Percentiles rank a stretch among this genome's conserved stretches.
phyloP scores from a whole-genome alignment of 2,113 vertebrate species.

The Macaca nemestrina region DNA sequence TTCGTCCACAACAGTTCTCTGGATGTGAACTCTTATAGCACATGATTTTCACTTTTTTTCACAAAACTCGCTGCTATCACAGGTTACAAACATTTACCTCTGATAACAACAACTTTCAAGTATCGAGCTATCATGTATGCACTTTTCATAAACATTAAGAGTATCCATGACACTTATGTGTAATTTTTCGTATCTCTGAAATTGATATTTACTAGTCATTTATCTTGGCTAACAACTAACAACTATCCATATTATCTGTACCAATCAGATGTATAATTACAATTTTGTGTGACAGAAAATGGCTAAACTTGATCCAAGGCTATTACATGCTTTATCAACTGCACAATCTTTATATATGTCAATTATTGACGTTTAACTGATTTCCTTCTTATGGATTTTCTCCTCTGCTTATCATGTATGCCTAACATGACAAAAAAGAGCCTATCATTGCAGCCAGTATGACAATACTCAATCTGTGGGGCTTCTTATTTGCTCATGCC shows the following conservation, averaged over 20 bases:
- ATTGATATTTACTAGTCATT: not conserved
- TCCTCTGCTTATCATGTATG: not conserved
- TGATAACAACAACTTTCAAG: not conserved
- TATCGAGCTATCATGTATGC: not conserved
- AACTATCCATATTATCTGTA: not conserved
- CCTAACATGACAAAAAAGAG: not conserved
- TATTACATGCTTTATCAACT: not conserved
- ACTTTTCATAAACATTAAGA: not conserved
- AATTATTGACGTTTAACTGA: not conserved
- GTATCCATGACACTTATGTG: not conserved
- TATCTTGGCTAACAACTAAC: not conserved
- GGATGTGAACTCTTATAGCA: not conserved
- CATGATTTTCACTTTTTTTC: not conserved
- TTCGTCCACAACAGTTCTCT: not conserved
- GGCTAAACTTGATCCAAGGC: not conserved
- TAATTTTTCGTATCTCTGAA: conserved; percentile 42
- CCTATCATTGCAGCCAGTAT: not conserved
- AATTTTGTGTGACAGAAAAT: not conserved
- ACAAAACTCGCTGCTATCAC: not conserved
- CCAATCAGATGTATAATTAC: not conserved
- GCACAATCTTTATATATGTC: not conserved
- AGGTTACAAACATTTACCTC: not conserved
- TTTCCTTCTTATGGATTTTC: not conserved
- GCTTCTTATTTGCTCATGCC: not conserved
- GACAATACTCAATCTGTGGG: not conserved